These are phyloP conservation scores for Gasteruption jaculator DNA, from an alignment of 2,888 invertebrate genomes.

Conservation along the genomic window DNA sequence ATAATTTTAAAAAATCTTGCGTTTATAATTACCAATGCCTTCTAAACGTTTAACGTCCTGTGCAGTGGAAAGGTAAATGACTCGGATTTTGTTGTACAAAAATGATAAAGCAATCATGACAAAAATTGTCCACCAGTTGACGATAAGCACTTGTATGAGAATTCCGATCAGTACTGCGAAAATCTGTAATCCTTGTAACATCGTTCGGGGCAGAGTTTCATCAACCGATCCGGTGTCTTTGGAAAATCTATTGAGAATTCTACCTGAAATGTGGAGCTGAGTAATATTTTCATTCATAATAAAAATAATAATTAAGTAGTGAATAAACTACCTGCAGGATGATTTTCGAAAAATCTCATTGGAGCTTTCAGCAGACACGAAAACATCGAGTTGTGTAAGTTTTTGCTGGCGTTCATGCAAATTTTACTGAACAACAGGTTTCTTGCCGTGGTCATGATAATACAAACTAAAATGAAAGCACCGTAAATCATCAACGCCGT, in stretches of 20 bases:
- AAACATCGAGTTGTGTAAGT: constrained; percentile 77
- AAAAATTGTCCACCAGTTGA: constrained; percentile 65
- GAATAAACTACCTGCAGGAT: constrained; percentile 66
- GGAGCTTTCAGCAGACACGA: constrained; percentile 68
- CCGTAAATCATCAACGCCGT: constrained; percentile 56
- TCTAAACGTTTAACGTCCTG: constrained; percentile 68
- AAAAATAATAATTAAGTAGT: not conserved
- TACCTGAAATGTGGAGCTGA: constrained; percentile 53
- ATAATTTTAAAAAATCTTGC: too few relatives aligned
- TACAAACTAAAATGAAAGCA: constrained; percentile 57
- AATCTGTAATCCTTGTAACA: constrained; percentile 63
- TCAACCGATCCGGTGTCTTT: constrained; percentile 80
- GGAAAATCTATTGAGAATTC: constrained; percentile 79
- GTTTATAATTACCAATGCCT: constrained; percentile 55
- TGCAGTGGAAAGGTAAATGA: constrained; percentile 67
- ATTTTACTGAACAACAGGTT: constrained; percentile 70
- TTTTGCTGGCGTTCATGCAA: constrained; percentile 71
- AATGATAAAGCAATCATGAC: constrained; percentile 61
- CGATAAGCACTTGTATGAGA: constrained; percentile 66
- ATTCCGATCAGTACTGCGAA: constrained; percentile 70
- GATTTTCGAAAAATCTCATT: constrained; percentile 79
- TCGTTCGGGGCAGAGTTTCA: constrained; percentile 65
- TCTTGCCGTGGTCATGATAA: constrained; percentile 61
- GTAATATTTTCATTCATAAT: constrained; percentile 3
- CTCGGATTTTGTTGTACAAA: constrained; percentile 62